A percentile compares a stretch with the other conserved stretches of the same genome.
Conservation (phyloP, 2,888 invertebrate species). For the Andrena bicolor region DNA sequence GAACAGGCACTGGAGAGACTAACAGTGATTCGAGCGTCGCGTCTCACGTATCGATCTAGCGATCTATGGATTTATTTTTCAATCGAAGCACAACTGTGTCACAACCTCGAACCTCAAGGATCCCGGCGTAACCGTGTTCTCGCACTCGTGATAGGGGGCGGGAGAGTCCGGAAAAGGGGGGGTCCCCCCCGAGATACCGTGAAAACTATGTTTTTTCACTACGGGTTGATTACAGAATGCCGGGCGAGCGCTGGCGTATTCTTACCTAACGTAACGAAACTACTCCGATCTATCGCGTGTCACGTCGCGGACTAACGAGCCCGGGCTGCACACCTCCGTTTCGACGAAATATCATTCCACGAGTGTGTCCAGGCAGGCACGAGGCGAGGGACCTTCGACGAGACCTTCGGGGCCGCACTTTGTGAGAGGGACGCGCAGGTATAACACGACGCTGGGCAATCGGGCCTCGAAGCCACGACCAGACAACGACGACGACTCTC, state of each 20-base stretch:
- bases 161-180: neutral
- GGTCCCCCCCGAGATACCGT: neutral
- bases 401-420: conserved; percentile 55
- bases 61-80: conserved; percentile 53
- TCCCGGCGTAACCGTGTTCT: conserved; percentile 14
- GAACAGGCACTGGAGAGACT: conserved; percentile 14
- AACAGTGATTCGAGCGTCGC: conserved; percentile 7
- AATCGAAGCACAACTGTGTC: conserved; percentile 57
- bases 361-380: conserved; percentile 31
- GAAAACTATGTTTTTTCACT: conserved; percentile 19
- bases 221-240: neutral
- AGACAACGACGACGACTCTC: conserved; percentile 23
- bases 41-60: conserved; percentile 46
- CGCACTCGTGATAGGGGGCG: conserved; percentile 2
- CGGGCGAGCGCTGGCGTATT: neutral
- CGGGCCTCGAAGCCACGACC: conserved; percentile 29
- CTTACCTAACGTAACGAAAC: conserved; percentile 51
- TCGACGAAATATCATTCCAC: conserved; percentile 55
- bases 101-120: conserved; percentile 53
- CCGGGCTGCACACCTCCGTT: conserved; percentile 43
- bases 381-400: conserved; percentile 27
- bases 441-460: conserved; percentile 48
- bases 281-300: conserved; percentile 47
- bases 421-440: conserved; percentile 62
- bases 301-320: conserved; percentile 44